phyloP scores from a whole-genome alignment of 2,888 invertebrate genomes.

The Ophion costatus region DNA sequence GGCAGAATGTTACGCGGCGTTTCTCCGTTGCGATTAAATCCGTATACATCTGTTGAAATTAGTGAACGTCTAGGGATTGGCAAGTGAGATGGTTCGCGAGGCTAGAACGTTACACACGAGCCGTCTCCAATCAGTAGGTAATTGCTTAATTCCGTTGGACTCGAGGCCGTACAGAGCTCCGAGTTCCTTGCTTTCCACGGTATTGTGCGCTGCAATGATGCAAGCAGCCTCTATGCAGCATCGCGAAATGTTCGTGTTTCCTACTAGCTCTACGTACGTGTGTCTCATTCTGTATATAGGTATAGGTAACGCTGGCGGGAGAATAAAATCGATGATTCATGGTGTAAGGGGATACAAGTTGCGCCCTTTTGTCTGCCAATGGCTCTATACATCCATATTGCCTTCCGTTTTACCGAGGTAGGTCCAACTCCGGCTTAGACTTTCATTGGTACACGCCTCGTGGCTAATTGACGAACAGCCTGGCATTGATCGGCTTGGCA shows the following conservation, averaged over 20 bases:
- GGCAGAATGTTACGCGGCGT: conserved; percentile 12
- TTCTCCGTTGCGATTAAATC: conserved; percentile 78
- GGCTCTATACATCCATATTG: conserved; percentile 10
- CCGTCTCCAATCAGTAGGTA: conserved; percentile 81
- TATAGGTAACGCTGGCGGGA: neutral
- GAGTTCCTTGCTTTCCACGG: conserved; percentile 7
- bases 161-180: conserved; percentile 27
- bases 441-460: conserved; percentile 59
- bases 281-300: neutral
- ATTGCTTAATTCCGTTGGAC: conserved; percentile 80
- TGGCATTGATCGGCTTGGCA: conserved; percentile 61
- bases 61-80: conserved; percentile 77
- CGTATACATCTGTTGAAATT: conserved; percentile 81
- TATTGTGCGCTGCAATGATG: conserved; percentile 33
- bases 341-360: neutral
- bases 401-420: conserved; percentile 35
- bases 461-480: conserved; percentile 64
- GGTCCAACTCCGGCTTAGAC: conserved; percentile 50
- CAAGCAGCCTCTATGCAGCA: conserved; percentile 4
- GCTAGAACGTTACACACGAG: conserved; percentile 71
- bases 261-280: neutral
- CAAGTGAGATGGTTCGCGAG: conserved; percentile 77
- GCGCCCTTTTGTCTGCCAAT: neutral
- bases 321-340: conserved; percentile 2
- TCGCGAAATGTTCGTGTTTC: conserved; percentile 29